These are phyloP conservation scores for Tinea trinotella DNA, from an alignment of 2,888 invertebrate genomes.

Conservation along the genomic window DNA sequence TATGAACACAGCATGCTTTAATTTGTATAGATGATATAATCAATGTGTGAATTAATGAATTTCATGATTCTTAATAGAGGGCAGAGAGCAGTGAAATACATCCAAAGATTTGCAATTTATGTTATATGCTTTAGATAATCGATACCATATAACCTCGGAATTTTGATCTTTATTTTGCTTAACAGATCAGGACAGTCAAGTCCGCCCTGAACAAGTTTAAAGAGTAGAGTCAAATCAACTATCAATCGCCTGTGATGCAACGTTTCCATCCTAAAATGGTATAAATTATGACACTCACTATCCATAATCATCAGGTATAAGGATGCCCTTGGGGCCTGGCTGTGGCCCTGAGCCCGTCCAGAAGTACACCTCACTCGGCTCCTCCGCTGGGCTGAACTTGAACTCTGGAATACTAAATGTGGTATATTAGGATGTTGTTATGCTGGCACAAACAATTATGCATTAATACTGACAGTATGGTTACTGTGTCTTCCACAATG, in stretches of 20 bases:
- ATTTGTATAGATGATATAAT: no score
- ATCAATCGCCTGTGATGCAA: no score
- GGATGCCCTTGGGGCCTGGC: constrained; percentile 84
- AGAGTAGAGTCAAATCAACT: no score
- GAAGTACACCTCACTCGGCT: constrained; percentile 78
- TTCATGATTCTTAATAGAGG: no score
- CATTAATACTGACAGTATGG: constrained; percentile 62
- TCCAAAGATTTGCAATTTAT: not conserved
- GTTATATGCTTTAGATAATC: no score
- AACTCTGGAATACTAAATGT: not conserved
- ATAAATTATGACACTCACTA: constrained; percentile 79
- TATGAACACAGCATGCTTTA: no score
- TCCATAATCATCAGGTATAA: constrained; percentile 92
- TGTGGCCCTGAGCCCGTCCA: constrained; percentile 93
- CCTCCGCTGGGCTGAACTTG: not conserved
- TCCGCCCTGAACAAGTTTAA: no score
- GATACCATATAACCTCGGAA: not conserved
- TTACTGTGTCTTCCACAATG: constrained; percentile 85
- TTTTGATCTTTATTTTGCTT: not conserved
- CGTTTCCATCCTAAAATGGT: no score
- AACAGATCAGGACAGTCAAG: no score
- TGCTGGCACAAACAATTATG: not conserved
- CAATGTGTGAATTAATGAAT: no score
- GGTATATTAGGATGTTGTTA: not conserved
- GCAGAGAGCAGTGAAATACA: no score